phyloP scores from a whole-genome alignment of 2,113 vertebrate species.

The Caracal caracal region DNA sequence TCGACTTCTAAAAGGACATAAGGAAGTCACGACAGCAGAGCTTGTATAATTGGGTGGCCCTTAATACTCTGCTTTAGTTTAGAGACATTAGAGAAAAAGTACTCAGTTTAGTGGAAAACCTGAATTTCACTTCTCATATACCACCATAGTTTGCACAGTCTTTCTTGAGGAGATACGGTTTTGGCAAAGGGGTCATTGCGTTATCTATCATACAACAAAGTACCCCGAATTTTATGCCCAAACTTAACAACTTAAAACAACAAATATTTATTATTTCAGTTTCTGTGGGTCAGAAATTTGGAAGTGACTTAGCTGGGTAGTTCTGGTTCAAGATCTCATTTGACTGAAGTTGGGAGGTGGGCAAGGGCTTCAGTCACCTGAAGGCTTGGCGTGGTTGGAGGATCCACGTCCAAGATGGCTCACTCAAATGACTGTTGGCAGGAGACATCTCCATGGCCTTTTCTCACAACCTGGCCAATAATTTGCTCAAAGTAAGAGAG shows the following conservation, averaged over 20 bases:
- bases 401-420: neutral
- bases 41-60: neutral
- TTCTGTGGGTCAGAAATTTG: slow-evolving; percentile 2
- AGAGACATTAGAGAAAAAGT: neutral
- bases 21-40: neutral
- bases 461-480: neutral
- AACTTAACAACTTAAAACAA: slow-evolving; percentile 5
- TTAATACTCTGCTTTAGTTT: neutral
- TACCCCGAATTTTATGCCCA: neutral
- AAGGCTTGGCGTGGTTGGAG: neutral
- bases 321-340: neutral
- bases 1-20: slow-evolving; percentile 1
- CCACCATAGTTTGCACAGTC: neutral
- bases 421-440: neutral
- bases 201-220: neutral
- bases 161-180: neutral
- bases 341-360: slow-evolving; percentile 10
- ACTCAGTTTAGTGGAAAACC: neutral
- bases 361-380: neutral
- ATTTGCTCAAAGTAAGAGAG: slow-evolving; percentile 28
- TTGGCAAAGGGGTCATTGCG: neutral
- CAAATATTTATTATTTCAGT: neutral
- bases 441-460: neutral
- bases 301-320: neutral
- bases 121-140: slow-evolving; percentile 29